Conservation (phyloP, 2,113 vertebrate genomes). For the Ochotona curzoniae region DNA sequence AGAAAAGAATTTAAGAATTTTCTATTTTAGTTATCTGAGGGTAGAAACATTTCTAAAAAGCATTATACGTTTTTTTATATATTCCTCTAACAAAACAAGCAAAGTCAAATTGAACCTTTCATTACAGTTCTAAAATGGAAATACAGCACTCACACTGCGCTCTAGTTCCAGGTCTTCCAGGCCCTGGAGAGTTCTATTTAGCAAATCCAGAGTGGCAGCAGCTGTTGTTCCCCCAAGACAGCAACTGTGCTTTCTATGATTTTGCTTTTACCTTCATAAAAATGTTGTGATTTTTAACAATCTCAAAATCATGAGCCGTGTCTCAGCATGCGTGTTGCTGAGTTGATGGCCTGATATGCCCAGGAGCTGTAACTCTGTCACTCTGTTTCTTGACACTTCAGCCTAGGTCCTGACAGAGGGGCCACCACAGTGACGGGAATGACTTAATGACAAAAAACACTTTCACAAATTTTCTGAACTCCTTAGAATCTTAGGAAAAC, state of each 20-base stretch:
- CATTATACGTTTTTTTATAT: not conserved
- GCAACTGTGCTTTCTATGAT: not conserved
- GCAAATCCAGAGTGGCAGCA: not conserved
- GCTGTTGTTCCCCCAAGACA: not conserved
- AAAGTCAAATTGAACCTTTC: not conserved
- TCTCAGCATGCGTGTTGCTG: not conserved
- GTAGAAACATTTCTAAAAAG: constrained; percentile 36
- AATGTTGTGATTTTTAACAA: not conserved
- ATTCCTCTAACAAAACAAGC: constrained; percentile 1
- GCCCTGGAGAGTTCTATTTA: not conserved
- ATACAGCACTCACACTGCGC: not conserved
- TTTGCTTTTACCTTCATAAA: not conserved
- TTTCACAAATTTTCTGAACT: not conserved
- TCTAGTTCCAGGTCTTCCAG: not conserved
- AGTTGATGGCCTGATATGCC: not conserved
- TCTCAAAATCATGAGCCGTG: not conserved
- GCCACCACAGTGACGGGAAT: not conserved
- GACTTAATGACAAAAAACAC: not conserved
- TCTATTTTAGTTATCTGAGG: not conserved
- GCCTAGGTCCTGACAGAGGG: not conserved
- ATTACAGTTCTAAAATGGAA: not conserved
- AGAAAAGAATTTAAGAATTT: not conserved
- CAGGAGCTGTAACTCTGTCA: not conserved
- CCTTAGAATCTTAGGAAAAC: not conserved
- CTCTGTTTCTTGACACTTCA: not conserved